These are phyloP conservation scores for Galerucella pusilla DNA, from an alignment of 2,888 invertebrate genomes.

Conservation along the genomic window DNA sequence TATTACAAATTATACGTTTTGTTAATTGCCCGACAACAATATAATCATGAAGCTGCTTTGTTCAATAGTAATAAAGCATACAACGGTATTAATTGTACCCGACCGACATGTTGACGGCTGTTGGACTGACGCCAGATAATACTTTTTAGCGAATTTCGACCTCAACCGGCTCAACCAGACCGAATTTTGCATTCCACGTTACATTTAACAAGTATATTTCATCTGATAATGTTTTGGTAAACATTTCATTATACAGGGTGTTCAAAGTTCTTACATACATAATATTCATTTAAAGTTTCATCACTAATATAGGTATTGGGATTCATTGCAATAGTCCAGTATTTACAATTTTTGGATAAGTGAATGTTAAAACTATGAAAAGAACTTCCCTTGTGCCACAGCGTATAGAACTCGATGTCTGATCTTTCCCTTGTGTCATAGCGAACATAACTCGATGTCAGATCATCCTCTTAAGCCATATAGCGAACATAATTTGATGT, in stretches of 20 bases:
- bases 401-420: no score
- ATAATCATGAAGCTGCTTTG: conserved; percentile 25
- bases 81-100: conserved; percentile 30
- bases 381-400: no score
- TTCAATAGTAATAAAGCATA: conserved; percentile 33
- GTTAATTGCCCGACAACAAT: conserved; percentile 26
- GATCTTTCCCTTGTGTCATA: no score
- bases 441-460: no score
- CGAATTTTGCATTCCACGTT: conserved; percentile 31
- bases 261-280: no score
- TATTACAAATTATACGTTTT: background rate
- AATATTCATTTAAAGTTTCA: no score
- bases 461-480: no score
- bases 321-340: no score
- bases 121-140: conserved; percentile 28
- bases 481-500: no score
- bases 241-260: background rate
- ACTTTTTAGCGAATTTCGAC: conserved; percentile 33
- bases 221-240: conserved; percentile 9
- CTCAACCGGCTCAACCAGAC: conserved; percentile 24
- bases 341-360: no score
- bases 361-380: no score
- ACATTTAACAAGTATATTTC: conserved; percentile 25
- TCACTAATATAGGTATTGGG: no score
- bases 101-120: conserved; percentile 32